These are phyloP conservation scores for Ectropis crepuscularia DNA, from an alignment of 2,888 invertebrate species.

Conservation along the genomic window DNA sequence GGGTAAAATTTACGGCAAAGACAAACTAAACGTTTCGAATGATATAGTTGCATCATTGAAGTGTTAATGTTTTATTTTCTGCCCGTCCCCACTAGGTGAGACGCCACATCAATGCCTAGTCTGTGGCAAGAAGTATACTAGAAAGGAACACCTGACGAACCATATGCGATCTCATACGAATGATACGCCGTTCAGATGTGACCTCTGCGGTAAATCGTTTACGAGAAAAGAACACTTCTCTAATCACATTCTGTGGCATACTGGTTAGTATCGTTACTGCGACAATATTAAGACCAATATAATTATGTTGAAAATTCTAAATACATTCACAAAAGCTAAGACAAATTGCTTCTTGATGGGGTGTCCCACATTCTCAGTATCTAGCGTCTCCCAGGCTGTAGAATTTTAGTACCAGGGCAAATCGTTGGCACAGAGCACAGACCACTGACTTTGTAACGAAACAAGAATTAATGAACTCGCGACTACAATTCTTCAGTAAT, in stretches of 20 bases:
- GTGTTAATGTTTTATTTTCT: constrained; percentile 62
- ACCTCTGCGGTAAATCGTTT: constrained; percentile 94
- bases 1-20: constrained; percentile 42
- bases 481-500: too few species aligned
- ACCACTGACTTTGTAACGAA: too few species aligned
- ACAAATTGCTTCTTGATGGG: too few species aligned
- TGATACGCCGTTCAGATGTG: constrained; percentile 94
- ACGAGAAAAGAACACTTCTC: constrained; percentile 95
- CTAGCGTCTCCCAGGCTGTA: too few species aligned
- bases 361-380: too few species aligned
- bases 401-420: too few species aligned
- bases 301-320: not conserved
- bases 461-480: too few species aligned
- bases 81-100: constrained; percentile 86
- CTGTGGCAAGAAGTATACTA: constrained; percentile 94
- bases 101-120: constrained; percentile 95
- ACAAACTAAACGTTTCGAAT: constrained; percentile 62
- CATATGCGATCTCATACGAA: constrained; percentile 95
- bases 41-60: constrained; percentile 83
- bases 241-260: constrained; percentile 96
- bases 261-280: constrained; percentile 83
- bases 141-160: constrained; percentile 94
- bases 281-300: constrained; percentile 17
- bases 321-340: not conserved
- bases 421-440: too few species aligned